These are phyloP conservation scores for Apantesis nais DNA, from an alignment of 2,888 invertebrate species.

Conservation along the genomic window DNA sequence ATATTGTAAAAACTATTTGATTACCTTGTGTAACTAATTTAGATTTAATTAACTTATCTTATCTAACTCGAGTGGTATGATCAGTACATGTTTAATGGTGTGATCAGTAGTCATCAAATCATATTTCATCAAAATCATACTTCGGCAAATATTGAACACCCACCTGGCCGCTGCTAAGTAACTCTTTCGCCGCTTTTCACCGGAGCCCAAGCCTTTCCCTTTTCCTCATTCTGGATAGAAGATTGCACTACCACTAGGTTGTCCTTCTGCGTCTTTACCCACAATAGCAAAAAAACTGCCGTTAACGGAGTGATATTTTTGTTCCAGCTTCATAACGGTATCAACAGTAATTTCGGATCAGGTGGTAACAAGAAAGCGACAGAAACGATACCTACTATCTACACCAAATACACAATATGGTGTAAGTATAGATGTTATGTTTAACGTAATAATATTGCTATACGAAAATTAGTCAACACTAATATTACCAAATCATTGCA, in stretches of 20 bases:
- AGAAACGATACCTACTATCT: conserved; percentile 71
- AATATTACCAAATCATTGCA: not conserved
- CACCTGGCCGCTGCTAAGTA: not conserved
- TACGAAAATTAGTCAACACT: not conserved
- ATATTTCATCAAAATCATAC: too few species aligned
- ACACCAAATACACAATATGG: conserved; percentile 74
- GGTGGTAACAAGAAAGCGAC: conserved; percentile 54
- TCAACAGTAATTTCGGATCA: conserved; percentile 45
- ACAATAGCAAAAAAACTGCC: not conserved
- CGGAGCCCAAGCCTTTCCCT: not conserved
- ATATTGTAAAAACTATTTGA: too few species aligned
- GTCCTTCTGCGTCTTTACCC: too few species aligned
- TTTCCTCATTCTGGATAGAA: not conserved
- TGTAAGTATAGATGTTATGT: conserved; percentile 60
- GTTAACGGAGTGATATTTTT: not conserved
- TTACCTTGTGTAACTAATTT: too few species aligned
- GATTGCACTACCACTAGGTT: not conserved
- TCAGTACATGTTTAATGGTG: too few species aligned
- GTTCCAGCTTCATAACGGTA: conserved; percentile 39
- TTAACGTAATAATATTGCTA: not conserved
- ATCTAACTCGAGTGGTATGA: too few species aligned
- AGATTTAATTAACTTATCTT: too few species aligned
- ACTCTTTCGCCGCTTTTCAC: not conserved
- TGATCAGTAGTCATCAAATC: too few species aligned
- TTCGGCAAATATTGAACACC: too few species aligned